Percentiles rank a stretch among this genome's conserved stretches.
Conservation (phyloP, 1,140 invertebrate genomes). For the Heliconius hewitsoni region DNA sequence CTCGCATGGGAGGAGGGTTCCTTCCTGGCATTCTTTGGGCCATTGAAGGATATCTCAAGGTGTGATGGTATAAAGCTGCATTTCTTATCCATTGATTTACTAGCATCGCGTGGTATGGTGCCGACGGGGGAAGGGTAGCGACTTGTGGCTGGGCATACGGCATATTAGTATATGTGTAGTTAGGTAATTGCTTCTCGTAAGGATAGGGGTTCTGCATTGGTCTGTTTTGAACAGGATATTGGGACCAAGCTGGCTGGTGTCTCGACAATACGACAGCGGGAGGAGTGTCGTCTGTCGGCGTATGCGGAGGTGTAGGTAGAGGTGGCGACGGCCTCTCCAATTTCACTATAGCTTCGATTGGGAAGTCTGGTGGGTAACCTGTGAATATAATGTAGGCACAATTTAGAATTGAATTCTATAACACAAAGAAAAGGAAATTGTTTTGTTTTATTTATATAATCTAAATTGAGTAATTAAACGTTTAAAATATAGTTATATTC, state of each 20-base stretch:
- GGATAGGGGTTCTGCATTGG: conserved; percentile 64
- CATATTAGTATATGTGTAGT: conserved; percentile 62
- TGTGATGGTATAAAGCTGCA: conserved; percentile 84
- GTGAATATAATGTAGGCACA: conserved; percentile 43
- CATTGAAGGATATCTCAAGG: conserved; percentile 76
- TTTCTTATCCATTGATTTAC: conserved; percentile 88
- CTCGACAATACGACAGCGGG: conserved; percentile 64
- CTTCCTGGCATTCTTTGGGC: conserved; percentile 73
- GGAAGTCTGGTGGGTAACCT: conserved; percentile 80
- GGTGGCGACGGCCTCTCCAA: conserved; percentile 85
- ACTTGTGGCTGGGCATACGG: conserved; percentile 78
- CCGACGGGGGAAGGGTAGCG: conserved; percentile 64
- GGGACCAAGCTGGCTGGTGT: conserved; percentile 68
- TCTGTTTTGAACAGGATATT: conserved; percentile 56
- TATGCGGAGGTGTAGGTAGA: conserved; percentile 86
- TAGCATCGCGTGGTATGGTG: conserved; percentile 80
- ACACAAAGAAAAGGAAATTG: neutral
- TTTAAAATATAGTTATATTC: neutral
- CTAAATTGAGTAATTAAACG: neutral
- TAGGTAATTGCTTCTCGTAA: conserved; percentile 64
- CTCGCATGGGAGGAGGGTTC: conserved; percentile 81
- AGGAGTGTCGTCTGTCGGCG: conserved; percentile 84
- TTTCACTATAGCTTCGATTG: conserved; percentile 81
- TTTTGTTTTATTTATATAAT: neutral
- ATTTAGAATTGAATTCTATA: conserved; percentile 23